Conservation (phyloP, 2,888 invertebrate genomes). For the Nysson spinosus region DNA sequence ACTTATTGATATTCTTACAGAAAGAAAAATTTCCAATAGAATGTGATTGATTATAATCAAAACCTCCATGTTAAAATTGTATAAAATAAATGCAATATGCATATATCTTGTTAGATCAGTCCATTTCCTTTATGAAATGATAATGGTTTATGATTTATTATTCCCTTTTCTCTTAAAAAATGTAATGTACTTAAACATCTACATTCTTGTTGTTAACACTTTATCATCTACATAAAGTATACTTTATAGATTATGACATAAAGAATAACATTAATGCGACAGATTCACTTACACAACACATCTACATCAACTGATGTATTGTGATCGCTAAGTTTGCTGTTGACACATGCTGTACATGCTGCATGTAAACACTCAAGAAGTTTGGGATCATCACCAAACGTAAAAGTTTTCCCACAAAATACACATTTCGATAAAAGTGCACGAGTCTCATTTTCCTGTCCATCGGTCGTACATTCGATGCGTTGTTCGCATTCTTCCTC, state of each 20-base stretch:
- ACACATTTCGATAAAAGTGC: conserved; percentile 75
- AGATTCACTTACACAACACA: conserved; percentile 67
- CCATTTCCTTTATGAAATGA: no score
- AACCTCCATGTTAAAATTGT: no score
- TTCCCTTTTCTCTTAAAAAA: no score
- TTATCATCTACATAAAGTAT: neutral
- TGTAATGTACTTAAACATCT: no score
- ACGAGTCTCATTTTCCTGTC: conserved; percentile 67
- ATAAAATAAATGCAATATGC: no score
- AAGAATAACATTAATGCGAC: neutral
- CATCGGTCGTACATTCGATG: conserved; percentile 72
- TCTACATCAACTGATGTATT: conserved; percentile 75
- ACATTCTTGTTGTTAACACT: no score
- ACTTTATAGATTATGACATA: neutral
- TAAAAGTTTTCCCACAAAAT: conserved; percentile 77
- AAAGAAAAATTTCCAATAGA: no score
- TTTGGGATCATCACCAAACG: conserved; percentile 84
- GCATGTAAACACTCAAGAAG: conserved; percentile 93
- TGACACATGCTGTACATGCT: conserved; percentile 87
- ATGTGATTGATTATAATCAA: no score
- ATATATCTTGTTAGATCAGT: no score
- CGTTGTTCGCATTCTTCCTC: conserved; percentile 68
- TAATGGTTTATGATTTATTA: no score
- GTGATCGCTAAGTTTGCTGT: conserved; percentile 81
- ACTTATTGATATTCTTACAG: no score